phyloP scores from a whole-genome alignment of 30 jellyfish, hydroid and myxozoan species.

The Nemopilema nomurai region DNA sequence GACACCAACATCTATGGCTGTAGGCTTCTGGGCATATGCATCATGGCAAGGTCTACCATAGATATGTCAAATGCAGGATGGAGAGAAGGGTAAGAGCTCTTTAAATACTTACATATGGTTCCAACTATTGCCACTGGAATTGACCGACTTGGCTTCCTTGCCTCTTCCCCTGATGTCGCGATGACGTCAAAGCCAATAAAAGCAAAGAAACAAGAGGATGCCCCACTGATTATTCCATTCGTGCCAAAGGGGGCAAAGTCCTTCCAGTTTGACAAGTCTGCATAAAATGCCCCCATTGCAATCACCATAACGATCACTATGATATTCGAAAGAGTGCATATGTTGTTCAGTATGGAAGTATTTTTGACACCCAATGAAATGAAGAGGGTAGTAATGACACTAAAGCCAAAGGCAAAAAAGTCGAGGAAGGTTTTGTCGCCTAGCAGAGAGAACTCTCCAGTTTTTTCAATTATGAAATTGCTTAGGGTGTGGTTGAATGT shows the following conservation, averaged over 20 bases:
- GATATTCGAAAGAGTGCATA: slow-evolving; percentile 75
- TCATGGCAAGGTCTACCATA: too few species aligned
- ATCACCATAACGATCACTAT: slow-evolving; percentile 77
- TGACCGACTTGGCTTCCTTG: slow-evolving; percentile 78
- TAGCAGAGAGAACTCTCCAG: slow-evolving; percentile 41
- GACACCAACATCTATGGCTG: too few species aligned
- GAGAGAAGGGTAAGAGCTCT: too few species aligned
- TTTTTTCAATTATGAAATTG: slow-evolving; percentile 32
- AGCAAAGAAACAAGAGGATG: slow-evolving; percentile 89
- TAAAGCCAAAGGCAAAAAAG: slow-evolving; percentile 54
- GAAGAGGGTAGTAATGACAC: slow-evolving; percentile 44
- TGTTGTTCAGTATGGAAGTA: slow-evolving; percentile 72
- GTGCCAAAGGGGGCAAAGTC: slow-evolving; percentile 79
- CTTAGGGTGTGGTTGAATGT: slow-evolving; percentile 47
- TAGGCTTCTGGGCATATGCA: too few species aligned
- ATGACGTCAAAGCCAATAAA: slow-evolving; percentile 91
- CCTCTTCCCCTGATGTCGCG: slow-evolving; percentile 87
- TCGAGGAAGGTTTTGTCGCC: slow-evolving; percentile 67
- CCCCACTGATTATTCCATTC: slow-evolving; percentile 77
- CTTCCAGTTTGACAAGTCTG: slow-evolving; percentile 46
- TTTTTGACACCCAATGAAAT: slow-evolving; percentile 76
- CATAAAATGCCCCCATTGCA: slow-evolving; percentile 88
- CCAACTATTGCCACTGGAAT: slow-evolving; percentile 80
- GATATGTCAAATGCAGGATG: too few species aligned
- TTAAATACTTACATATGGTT: slow-evolving; percentile 67